Evolutionary conservation across 2,888 invertebrate species (phyloP), one percentile per base, ranked within the genome.

Genomic region (Ormyrus pomaceus): DNA sequence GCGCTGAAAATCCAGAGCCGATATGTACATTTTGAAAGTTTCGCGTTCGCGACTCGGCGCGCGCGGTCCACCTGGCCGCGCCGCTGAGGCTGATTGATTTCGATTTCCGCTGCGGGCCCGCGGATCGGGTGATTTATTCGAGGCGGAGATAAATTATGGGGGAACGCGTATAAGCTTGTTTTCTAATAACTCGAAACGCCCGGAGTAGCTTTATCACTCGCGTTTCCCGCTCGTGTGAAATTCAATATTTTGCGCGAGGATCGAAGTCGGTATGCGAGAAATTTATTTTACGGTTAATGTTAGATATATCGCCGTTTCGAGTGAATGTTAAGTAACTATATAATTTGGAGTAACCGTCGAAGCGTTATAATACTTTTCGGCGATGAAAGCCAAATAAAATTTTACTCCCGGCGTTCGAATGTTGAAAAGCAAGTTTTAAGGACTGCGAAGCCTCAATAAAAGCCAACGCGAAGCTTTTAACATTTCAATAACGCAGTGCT

Each of bases 381-480:
- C 34, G 50, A 46, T 53, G 56, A 56, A 70, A 46, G 62, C 56
- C 34, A 71, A 59, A 65, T 13, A 50, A 65, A 19, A 65, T 55
- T 77, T 71, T 71, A 77, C 65, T 58, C 51, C 53, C 34, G 34
- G 10, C 65, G 45, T 46, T 62, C 66, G 56, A 71, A 46, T 58
- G 65, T 77, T 77, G 19, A 50, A 71, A 77, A 70, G 11, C 71
- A 45, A 66, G 59, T 66, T 66, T 77, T 72, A 64, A 71, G 53
- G 46, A 56, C 34, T 70, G 51, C 2, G 56, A 64, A 58, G 61
- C 34, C n/a, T 50, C 34, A 56, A 68, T 66, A 48, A 66, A 59
- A n/a, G 66, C 13, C 48, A 55, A 13, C 46, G 34, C 55, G 55
- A 73, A 64, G 55, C 53, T 73, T 64, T 64, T 51, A 59, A 66